Percentiles rank a stretch among this genome's conserved stretches.
phyloP scores from a whole-genome alignment of 1,140 invertebrate species.

The Drosophila eugracilis region DNA sequence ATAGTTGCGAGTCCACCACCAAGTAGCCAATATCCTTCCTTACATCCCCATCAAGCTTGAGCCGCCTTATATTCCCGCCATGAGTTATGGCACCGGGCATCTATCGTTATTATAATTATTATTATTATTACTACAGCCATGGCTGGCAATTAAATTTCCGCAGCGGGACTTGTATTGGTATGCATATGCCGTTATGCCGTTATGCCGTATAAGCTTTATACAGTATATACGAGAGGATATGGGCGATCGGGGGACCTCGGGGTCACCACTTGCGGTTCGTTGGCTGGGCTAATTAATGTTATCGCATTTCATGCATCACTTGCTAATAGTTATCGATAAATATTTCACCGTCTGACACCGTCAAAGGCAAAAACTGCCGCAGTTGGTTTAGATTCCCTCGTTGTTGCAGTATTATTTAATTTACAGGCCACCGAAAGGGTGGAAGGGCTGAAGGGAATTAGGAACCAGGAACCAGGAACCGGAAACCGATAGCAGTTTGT shows the following conservation, averaged over 20 bases:
- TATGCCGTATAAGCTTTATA: background rate
- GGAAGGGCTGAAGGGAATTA: background rate
- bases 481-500: slow-evolving; percentile 29
- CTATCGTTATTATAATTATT: slow-evolving; percentile 36
- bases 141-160: slow-evolving; percentile 47
- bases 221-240: no score
- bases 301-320: slow-evolving; percentile 81
- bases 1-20: no score
- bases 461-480: background rate
- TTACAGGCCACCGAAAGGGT: slow-evolving; percentile 33
- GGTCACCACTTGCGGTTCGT: slow-evolving; percentile 42
- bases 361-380: slow-evolving; percentile 12
- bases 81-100: slow-evolving; percentile 20
- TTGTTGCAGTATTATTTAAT: slow-evolving; percentile 51
- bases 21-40: no score
- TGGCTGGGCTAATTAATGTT: slow-evolving; percentile 74
- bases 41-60: background rate
- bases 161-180: slow-evolving; percentile 8
- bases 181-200: background rate
- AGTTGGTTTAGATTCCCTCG: slow-evolving; percentile 14
- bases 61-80: slow-evolving; percentile 18
- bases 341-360: slow-evolving; percentile 64
- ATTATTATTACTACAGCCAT: slow-evolving; percentile 42
- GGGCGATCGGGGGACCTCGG: background rate
- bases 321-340: slow-evolving; percentile 82